A percentile compares a stretch with the other conserved stretches of the same genome.
Conservation (phyloP, 1,140 invertebrate species). For the Myzus persicae region DNA sequence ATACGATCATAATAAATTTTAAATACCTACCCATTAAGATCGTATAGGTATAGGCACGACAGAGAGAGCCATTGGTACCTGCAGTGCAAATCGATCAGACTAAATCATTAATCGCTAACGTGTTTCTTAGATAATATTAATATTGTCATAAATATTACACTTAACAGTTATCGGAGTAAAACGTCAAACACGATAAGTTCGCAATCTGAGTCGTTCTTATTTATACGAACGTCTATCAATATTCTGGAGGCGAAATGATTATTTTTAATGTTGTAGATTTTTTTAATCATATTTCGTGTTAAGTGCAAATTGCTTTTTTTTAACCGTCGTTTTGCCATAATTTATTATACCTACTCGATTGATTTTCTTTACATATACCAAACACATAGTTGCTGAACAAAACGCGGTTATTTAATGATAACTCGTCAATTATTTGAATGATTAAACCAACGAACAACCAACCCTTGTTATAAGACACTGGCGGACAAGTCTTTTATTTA, state of each 20-base stretch:
- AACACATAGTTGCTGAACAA: neutral
- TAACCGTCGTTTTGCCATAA: neutral
- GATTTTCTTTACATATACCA: neutral
- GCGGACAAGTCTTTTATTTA: neutral
- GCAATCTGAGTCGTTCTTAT: neutral
- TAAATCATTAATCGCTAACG: neutral
- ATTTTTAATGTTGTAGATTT: slow-evolving; percentile 2
- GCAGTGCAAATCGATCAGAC: neutral
- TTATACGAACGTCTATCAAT: neutral
- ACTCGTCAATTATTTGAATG: neutral
- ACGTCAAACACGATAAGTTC: neutral
- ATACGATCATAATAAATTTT: neutral
- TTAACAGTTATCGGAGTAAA: neutral
- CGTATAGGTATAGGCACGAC: neutral
- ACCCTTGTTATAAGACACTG: neutral
- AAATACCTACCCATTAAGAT: slow-evolving; percentile 14
- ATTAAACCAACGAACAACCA: neutral
- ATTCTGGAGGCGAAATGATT: slow-evolving; percentile 8
- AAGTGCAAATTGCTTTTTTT: slow-evolving; percentile 3
- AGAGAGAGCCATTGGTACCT: neutral
- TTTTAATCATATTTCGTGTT: slow-evolving; percentile 9
- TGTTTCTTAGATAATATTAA: neutral
- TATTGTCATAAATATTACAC: neutral
- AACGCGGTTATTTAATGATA: neutral
- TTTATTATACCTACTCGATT: neutral